Base-by-base conservation (phyloP, 2,113 vertebrate genomes). In the Bubo bubo region DNA sequence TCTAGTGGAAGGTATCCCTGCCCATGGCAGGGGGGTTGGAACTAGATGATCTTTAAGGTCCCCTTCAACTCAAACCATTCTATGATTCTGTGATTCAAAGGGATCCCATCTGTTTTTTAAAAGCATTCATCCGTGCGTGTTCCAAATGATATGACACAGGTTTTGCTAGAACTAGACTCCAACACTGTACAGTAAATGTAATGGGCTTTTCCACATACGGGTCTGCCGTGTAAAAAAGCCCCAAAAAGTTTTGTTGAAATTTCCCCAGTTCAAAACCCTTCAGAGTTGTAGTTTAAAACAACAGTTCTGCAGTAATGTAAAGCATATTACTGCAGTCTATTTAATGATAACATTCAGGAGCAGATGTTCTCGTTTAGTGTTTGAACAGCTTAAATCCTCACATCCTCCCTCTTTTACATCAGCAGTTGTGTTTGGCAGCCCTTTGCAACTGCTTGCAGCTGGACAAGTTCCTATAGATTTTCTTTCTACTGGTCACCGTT, bases 291-390 rank as follows among this genome's bases (percentile, higher is more conserved):
- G 52, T 86, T 84, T 21, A 50, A 81, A 83, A 91, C 28, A 90
- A 59, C 39, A 86, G 32, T 75, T 34, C 52, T 74, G 35, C 58
- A 85, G 62, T 74, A 90, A 87, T 47, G 34, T 84, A 79, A 85
- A 72, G 50, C 21, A 24, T 71, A 82, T 89, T 77, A 41, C 16
- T 85, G 49, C 26, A 53, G 72, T 94, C 96, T 93, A 72, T 94
- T 71, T 88, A 90, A 88, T 79, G 86, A 39, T 93, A 94, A n/a
- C n/a, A 59, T 94, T 91, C 43, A 50, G 86, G 32, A 95, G 80
- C 95, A 95, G 95, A 95, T 97, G 95, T 95, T 82, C 77, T 97
- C 95, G 86, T 93, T 97, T 92, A 95, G 58, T 93, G 63, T 94
- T 96, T 86, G 86, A 86, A 80, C 63, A 86, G 63, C 45, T 95